These are phyloP conservation scores for Lydus trimaculatus DNA, from an alignment of 2,888 invertebrate genomes.

Conservation along the genomic window DNA sequence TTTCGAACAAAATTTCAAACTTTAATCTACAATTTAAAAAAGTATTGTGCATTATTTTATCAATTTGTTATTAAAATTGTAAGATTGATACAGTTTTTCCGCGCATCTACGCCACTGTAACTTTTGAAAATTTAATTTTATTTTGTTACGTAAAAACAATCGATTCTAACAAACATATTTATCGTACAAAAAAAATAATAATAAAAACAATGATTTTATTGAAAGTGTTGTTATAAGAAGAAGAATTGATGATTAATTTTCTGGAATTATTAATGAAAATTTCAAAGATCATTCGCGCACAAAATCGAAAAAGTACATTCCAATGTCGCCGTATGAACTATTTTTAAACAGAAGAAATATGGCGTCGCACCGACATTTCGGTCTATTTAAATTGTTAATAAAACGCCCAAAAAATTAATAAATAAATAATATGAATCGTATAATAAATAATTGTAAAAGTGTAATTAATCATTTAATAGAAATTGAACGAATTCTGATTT, in stretches of 20 bases:
- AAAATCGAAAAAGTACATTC: conserved; percentile 44
- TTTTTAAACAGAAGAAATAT: conserved; percentile 59
- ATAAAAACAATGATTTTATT: neutral
- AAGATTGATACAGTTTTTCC: neutral
- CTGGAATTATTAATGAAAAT: neutral
- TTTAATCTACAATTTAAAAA: neutral
- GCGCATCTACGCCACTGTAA: neutral
- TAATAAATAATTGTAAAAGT: neutral
- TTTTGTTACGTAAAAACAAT: neutral
- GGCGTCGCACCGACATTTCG: conserved; percentile 52
- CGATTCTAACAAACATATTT: neutral
- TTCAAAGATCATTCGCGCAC: conserved; percentile 24
- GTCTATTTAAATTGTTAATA: conserved; percentile 48
- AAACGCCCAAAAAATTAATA: conserved; percentile 41
- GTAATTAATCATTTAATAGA: conserved; percentile 8
- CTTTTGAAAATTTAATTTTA: neutral
- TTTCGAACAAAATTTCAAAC: neutral
- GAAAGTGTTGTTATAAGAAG: neutral
- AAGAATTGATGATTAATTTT: neutral
- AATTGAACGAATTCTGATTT: conserved; percentile 4
- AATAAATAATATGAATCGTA: conserved; percentile 26
- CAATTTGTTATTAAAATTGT: neutral
- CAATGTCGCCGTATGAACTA: conserved; percentile 51
- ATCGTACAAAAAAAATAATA: neutral
- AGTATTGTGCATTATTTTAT: neutral